phyloP scores from a whole-genome alignment of 2,797 vertebrate species.

The Sebastes itinus region DNA sequence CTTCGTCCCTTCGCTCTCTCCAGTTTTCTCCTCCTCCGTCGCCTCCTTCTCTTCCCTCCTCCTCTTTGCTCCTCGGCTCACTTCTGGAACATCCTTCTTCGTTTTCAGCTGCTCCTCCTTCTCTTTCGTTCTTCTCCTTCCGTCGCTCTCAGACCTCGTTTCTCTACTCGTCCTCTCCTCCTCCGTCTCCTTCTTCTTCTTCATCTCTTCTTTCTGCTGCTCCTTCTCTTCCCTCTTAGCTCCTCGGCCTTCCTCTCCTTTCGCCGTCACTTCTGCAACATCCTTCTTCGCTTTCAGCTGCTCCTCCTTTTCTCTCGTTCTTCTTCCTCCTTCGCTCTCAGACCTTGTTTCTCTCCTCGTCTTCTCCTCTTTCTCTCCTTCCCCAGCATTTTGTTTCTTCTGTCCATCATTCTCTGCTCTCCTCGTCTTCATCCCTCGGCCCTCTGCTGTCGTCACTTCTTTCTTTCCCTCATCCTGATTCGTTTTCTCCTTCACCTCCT shows the following conservation, averaged over 20 bases:
- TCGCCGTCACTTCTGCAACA: background rate
- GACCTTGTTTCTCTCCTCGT: too few species aligned
- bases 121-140: background rate
- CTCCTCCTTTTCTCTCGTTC: background rate
- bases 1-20: background rate
- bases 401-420: background rate
- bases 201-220: background rate
- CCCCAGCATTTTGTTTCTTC: background rate
- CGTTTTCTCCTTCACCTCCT: rapidly evolving
- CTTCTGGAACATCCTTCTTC: background rate
- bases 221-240: background rate
- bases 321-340: background rate
- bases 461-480: background rate
- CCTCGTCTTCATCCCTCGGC: background rate
- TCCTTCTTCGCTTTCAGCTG: background rate
- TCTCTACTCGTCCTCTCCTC: background rate
- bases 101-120: background rate
- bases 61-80: background rate
- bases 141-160: background rate
- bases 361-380: background rate
- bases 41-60: background rate
- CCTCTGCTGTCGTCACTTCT: background rate
- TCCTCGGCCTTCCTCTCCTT: background rate
- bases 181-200: background rate
- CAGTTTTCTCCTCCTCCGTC: background rate